These are phyloP conservation scores for Rhinogobio ventralis DNA, from an alignment of 2,797 vertebrate species.

Conservation along the genomic window DNA sequence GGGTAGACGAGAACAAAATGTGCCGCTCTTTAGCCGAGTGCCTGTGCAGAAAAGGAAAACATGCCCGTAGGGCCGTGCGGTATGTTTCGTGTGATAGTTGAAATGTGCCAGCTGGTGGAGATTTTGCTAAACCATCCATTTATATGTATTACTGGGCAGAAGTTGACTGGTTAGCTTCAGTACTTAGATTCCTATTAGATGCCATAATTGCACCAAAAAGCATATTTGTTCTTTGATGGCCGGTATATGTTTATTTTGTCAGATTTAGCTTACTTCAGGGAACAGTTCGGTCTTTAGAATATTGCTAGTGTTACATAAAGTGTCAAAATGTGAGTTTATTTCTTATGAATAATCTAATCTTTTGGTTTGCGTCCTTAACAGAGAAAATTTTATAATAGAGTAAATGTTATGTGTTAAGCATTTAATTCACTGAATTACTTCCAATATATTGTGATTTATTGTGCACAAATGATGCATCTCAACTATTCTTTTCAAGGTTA, in stretches of 20 bases:
- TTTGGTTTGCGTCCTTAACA: background rate
- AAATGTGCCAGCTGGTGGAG: background rate
- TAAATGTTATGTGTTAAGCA: background rate
- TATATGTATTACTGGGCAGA: background rate
- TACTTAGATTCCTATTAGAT: background rate
- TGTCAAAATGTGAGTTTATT: background rate
- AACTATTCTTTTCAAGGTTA: background rate
- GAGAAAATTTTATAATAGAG: background rate
- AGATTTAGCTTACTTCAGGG: background rate
- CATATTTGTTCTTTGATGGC: background rate
- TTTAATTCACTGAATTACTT: background rate
- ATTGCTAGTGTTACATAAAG: background rate
- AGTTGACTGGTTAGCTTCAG: background rate
- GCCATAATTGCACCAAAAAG: background rate
- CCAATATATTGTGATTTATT: background rate
- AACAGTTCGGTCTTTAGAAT: background rate
- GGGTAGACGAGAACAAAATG: slow-evolving; percentile 63
- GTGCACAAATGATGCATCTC: background rate
- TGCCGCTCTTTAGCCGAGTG: slow-evolving; percentile 50
- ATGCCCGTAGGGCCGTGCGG: background rate
- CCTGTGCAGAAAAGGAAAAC: background rate
- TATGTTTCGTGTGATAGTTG: slow-evolving; percentile 7
- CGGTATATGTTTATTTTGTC: background rate
- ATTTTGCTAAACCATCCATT: background rate
- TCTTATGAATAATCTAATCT: background rate